Evolutionary conservation across 1,140 invertebrate genomes (phyloP).

Genomic region (Centruroides sculpturatus): DNA sequence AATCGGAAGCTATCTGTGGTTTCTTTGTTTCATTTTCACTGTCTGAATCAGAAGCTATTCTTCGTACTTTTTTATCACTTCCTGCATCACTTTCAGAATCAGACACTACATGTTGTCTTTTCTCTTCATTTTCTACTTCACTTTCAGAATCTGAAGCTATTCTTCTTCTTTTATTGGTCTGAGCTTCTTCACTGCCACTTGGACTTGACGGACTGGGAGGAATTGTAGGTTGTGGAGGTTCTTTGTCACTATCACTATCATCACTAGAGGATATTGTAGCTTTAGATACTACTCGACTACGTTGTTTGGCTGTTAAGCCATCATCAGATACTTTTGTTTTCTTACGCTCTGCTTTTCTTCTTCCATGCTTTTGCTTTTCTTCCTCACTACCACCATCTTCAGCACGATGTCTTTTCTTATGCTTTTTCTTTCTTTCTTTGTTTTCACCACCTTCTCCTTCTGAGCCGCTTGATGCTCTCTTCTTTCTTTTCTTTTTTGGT

Average conservation of each 20-base stretch:
- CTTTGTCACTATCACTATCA: conserved; percentile 48
- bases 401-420: conserved; percentile 10
- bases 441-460: conserved; percentile 13
- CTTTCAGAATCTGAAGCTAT: conserved; percentile 24
- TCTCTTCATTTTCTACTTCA: conserved; percentile 15
- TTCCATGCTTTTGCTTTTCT: conserved; percentile 7
- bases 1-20: neutral
- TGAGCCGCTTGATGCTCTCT: neutral
- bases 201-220: conserved; percentile 30
- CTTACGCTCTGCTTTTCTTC: conserved; percentile 4
- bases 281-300: conserved; percentile 78
- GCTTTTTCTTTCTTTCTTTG: conserved; percentile 4
- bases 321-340: conserved; percentile 28
- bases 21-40: neutral
- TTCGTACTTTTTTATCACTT: neutral
- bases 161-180: conserved; percentile 12
- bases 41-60: conserved; percentile 12
- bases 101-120: neutral
- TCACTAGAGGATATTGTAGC: conserved; percentile 90
- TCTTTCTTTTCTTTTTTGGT: conserved; percentile 1
- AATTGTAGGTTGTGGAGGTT: conserved; percentile 24
- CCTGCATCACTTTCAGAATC: neutral
- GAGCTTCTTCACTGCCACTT: conserved; percentile 30
- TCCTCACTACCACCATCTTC: conserved; percentile 13
- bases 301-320: conserved; percentile 63